These are phyloP conservation scores for Heterodera filipjevi DNA, from an alignment of 2,888 invertebrate genomes.

Conservation along the genomic window DNA sequence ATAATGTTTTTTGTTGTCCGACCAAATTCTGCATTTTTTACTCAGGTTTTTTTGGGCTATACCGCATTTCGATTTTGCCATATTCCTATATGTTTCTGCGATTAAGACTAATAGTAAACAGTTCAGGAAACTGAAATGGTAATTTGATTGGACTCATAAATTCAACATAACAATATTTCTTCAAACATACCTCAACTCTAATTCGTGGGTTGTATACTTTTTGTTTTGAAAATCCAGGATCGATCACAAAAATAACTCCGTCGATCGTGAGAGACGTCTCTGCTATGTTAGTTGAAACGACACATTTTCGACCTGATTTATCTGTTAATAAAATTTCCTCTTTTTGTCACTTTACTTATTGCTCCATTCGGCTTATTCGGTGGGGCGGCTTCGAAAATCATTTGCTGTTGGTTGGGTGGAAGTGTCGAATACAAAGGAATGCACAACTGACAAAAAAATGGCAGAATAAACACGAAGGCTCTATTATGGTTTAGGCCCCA, in stretches of 20 bases:
- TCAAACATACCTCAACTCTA: constrained; percentile 80
- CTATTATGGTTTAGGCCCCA: no score
- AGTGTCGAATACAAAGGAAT: constrained; percentile 97
- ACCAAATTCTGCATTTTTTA: no score
- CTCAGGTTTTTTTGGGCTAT: no score
- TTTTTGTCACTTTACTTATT: constrained; percentile 74
- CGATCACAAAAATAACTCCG: constrained; percentile 98
- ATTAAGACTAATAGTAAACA: no score
- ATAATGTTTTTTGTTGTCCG: no score
- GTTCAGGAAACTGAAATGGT: no score
- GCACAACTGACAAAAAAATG: constrained; percentile 73
- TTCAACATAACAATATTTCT: neutral
- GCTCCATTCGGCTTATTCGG: constrained; percentile 85
- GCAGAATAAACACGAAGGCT: neutral
- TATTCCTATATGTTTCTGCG: no score
- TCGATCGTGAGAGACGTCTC: constrained; percentile 98
- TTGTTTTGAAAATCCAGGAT: constrained; percentile 98
- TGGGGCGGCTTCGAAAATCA: constrained; percentile 95
- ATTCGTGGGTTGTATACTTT: constrained; percentile 89
- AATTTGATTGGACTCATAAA: no score
- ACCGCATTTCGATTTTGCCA: no score
- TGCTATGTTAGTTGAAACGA: constrained; percentile 98
- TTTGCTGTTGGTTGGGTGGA: constrained; percentile 83
- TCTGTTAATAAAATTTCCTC: no score
- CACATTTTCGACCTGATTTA: constrained; percentile 69